phyloP scores from a whole-genome alignment of 2,797 vertebrate species.

The Sylvia borin region DNA sequence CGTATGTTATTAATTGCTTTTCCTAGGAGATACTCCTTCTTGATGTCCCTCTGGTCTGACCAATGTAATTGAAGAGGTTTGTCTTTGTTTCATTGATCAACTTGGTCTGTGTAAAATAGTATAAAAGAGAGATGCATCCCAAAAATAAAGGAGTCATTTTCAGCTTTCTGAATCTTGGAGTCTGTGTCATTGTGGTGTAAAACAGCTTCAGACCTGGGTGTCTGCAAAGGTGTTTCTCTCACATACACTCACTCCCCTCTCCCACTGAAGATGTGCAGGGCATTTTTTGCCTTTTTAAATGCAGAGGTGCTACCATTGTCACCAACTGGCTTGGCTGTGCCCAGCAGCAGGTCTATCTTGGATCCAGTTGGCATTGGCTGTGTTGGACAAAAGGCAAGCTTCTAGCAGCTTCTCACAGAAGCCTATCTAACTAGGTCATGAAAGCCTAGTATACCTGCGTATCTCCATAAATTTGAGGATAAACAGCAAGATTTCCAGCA shows the following conservation, averaged over 20 bases:
- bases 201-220: no score
- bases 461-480: background rate
- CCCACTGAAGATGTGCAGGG: background rate
- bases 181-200: no score
- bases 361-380: background rate
- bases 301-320: background rate
- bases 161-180: no score
- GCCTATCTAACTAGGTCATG: background rate
- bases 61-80: no score
- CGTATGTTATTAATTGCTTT: no score
- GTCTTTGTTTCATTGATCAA: no score
- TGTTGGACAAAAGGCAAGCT: background rate
- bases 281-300: accelerated
- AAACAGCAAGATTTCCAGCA: background rate
- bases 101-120: no score
- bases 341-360: background rate
- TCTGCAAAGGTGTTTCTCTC: background rate
- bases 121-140: no score
- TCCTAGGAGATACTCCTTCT: no score
- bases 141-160: no score
- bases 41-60: no score
- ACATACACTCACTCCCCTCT: background rate
- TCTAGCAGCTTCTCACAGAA: background rate
- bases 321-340: background rate
- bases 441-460: background rate